Evolutionary conservation across 2,888 invertebrate genomes (phyloP), one percentile per base, ranked within the genome.

Genomic region (Dryobota labecula): DNA sequence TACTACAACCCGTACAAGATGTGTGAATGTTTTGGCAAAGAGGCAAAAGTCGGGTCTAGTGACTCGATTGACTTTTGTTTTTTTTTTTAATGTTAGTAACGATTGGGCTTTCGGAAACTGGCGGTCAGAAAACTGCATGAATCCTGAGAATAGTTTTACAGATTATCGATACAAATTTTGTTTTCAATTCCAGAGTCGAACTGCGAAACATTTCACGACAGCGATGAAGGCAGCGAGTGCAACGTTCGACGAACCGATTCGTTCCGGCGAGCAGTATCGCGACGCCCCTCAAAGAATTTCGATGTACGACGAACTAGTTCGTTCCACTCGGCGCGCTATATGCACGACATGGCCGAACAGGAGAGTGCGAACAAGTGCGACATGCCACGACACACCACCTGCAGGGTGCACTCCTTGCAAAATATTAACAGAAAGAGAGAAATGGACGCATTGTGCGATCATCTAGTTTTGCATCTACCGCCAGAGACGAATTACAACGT

Each of bases 221-320:
- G 96, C 84, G 96, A 96, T 63, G 96, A 95, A 61, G 94, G 91
- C 15, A 96, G 95, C 88, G 95, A 95, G 41, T 94, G 92, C 84
- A 94, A 95, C 80, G 89, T 95, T 51, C 84, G 94, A 63, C 92
- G 96, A 47, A 93, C 94, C 0, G 94, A 94, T 2, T 95, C 96
- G 0, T 95, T 96, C 84, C 89, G 93, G 0, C 85, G 92, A 33
- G 95, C 95, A 6, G 88, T 95, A 57, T 85, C 93, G 1, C 85
- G 90, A 27, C 91, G 90, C 57, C 94, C 94, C 0, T 90, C 93
- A 0, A 92, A 89, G 76, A 92, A 90, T 84, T 94, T 91, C 85
- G 94, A 95, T 84, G 94, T 95, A 13, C 81, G 92, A 49, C 85
- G 95, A 61, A 94, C 94, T 2, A 93, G 93, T 79, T 95, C 95